phyloP scores from a whole-genome alignment of 2,888 invertebrate genomes.

The Labia minor region DNA sequence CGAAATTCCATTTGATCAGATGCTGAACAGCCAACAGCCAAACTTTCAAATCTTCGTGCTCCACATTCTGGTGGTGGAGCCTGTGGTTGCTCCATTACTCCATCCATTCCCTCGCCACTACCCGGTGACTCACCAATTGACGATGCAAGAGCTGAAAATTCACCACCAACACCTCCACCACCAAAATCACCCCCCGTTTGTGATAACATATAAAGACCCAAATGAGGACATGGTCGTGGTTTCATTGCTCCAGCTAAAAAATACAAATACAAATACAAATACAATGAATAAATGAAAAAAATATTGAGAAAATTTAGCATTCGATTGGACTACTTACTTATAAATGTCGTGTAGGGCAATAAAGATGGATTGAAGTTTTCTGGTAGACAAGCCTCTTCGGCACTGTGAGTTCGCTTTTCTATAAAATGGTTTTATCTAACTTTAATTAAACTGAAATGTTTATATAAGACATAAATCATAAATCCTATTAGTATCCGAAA shows the following conservation, averaged over 20 bases:
- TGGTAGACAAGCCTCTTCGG: conserved; percentile 24
- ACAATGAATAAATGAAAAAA: too few species aligned
- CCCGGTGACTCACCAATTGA: not conserved
- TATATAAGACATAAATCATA: not conserved
- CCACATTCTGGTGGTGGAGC: conserved; percentile 37
- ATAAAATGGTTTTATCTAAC: not conserved
- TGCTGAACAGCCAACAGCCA: conserved; percentile 64
- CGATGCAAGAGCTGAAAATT: not conserved
- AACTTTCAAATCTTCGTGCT: conserved; percentile 35
- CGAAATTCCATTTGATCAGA: conserved; percentile 68
- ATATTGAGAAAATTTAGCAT: too few species aligned
- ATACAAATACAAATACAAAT: too few species aligned
- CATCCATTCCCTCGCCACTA: not conserved
- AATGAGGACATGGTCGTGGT: conserved; percentile 72
- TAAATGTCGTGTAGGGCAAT: conserved; percentile 51
- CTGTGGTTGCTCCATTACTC: not conserved
- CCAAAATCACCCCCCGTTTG: conserved; percentile 13
- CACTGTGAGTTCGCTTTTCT: not conserved
- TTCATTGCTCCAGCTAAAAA: conserved; percentile 71
- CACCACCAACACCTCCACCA: not conserved
- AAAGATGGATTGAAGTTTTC: conserved; percentile 39
- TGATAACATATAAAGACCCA: conserved; percentile 51
- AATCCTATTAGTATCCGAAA: not conserved
- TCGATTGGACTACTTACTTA: conserved; percentile 59
- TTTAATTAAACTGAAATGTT: conserved; percentile 3